These are phyloP conservation scores for Melanargia galathea DNA, from an alignment of 2,888 invertebrate species.

Conservation along the genomic window DNA sequence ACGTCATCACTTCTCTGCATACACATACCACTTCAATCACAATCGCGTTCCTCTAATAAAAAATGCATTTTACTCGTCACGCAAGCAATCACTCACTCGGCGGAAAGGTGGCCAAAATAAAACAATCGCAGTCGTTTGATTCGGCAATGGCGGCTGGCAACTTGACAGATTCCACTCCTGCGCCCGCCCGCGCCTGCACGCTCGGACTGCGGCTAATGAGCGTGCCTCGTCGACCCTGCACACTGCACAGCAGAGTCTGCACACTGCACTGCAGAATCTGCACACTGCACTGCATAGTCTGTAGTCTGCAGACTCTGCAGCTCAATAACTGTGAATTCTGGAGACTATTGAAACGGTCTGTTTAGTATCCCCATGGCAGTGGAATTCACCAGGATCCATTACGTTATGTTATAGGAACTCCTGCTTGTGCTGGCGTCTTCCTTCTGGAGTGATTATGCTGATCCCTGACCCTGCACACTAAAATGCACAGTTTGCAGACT, in stretches of 20 bases:
- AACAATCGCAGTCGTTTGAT: conserved; percentile 46
- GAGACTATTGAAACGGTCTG: no score
- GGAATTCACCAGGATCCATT: no score
- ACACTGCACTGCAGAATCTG: no score
- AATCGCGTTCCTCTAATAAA: background rate
- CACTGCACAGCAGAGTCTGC: conserved; percentile 37
- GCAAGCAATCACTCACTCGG: conserved; percentile 37
- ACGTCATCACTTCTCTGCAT: background rate
- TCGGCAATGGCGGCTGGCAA: conserved; percentile 49
- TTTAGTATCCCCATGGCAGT: no score
- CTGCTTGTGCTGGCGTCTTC: no score
- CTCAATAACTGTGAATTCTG: no score
- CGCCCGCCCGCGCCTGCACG: conserved; percentile 40
- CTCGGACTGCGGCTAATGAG: conserved; percentile 58
- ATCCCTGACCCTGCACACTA: no score
- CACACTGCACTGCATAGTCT: no score
- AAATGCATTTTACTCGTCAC: conserved; percentile 11
- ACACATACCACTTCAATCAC: background rate
- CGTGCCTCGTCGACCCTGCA: conserved; percentile 48
- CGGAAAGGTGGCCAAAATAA: conserved; percentile 32
- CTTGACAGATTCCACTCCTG: conserved; percentile 52
- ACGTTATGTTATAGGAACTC: no score
- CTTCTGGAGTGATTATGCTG: no score
- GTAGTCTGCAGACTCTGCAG: no score
- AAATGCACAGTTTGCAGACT: no score